phyloP scores from a whole-genome alignment of 1,140 invertebrate species.

The Drosophila busckii region DNA sequence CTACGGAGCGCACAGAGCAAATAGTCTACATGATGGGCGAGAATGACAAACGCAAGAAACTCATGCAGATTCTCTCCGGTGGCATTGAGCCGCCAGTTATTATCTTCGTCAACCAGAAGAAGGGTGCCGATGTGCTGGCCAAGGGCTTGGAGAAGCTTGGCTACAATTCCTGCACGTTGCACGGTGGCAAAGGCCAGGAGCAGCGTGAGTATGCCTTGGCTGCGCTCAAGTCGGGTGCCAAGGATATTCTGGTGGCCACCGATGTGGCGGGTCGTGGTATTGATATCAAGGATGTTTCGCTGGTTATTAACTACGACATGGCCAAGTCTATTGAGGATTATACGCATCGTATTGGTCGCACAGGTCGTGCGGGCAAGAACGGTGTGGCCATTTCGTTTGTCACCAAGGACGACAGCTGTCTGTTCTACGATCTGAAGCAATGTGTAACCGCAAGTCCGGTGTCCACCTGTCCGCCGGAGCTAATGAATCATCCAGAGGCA shows the following conservation, averaged over 20 bases:
- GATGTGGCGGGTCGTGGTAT: slow-evolving; percentile 99
- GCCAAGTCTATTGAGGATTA: slow-evolving; percentile 99
- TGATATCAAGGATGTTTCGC: slow-evolving; percentile 99
- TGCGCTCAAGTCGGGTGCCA: slow-evolving; percentile 94
- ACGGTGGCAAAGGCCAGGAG: slow-evolving; percentile 99
- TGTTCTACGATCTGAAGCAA: slow-evolving; percentile 99
- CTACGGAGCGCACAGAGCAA: slow-evolving; percentile 98
- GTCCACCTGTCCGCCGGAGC: slow-evolving; percentile 96
- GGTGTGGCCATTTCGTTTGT: slow-evolving; percentile 97
- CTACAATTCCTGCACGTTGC: slow-evolving; percentile 97
- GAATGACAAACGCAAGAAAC: slow-evolving; percentile 94
- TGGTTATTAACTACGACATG: slow-evolving; percentile 99
- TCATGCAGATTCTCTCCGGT: slow-evolving; percentile 91
- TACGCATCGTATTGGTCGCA: slow-evolving; percentile 99
- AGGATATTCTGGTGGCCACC: slow-evolving; percentile 99
- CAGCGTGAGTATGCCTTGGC: slow-evolving; percentile 99
- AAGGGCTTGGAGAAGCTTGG: slow-evolving; percentile 98
- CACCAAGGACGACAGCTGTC: slow-evolving; percentile 96
- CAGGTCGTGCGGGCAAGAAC: slow-evolving; percentile 98
- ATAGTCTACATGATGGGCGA: slow-evolving; percentile 97
- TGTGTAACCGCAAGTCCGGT: slow-evolving; percentile 93
- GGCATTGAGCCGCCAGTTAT: slow-evolving; percentile 98
- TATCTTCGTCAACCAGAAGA: slow-evolving; percentile 99
- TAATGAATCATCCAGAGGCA: slow-evolving; percentile 98
- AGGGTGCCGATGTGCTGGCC: slow-evolving; percentile 98